A percentile compares a stretch with the other conserved stretches of the same genome.
These are phyloP conservation scores for Leucosticte australis DNA, from an alignment of 2,113 vertebrate genomes.

Conservation along the genomic window DNA sequence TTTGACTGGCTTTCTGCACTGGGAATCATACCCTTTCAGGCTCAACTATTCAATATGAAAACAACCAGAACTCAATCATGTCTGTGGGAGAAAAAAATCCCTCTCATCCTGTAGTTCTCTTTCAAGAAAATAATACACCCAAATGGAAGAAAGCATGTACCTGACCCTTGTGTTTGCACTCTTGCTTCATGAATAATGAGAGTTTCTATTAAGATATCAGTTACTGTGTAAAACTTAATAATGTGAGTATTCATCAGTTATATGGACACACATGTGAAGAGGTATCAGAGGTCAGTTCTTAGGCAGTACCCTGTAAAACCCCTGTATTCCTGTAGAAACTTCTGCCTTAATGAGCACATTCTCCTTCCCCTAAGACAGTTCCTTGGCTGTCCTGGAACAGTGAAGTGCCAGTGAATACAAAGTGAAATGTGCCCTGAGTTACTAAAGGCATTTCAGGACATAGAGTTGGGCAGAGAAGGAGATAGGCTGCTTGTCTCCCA, in stretches of 20 bases:
- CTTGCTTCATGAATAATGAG: not conserved
- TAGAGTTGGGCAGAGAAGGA: not conserved
- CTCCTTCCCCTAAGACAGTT: not conserved
- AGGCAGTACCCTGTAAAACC: not conserved
- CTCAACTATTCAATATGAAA: not conserved
- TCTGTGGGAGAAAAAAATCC: not conserved
- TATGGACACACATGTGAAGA: not conserved
- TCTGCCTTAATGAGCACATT: rapidly evolving
- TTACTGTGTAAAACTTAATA: not conserved
- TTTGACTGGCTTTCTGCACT: not conserved
- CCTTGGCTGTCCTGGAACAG: not conserved
- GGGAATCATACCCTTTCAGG: not conserved
- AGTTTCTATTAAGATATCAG: not conserved
- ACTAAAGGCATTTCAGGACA: not conserved
- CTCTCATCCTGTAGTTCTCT: not conserved
- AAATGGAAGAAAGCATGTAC: not conserved
- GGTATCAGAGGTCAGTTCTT: not conserved
- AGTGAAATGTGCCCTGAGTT: not conserved
- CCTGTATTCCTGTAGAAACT: not conserved
- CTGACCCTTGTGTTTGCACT: not conserved
- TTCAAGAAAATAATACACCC: not conserved
- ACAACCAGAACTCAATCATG: not conserved
- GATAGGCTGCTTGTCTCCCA: not conserved
- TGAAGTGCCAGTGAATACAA: not conserved
- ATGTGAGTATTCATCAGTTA: not conserved